Evolutionary conservation across 2,888 invertebrate species (phyloP), one percentile per base, ranked within the genome.

Genomic region (Archaeoteleia sp.): DNA sequence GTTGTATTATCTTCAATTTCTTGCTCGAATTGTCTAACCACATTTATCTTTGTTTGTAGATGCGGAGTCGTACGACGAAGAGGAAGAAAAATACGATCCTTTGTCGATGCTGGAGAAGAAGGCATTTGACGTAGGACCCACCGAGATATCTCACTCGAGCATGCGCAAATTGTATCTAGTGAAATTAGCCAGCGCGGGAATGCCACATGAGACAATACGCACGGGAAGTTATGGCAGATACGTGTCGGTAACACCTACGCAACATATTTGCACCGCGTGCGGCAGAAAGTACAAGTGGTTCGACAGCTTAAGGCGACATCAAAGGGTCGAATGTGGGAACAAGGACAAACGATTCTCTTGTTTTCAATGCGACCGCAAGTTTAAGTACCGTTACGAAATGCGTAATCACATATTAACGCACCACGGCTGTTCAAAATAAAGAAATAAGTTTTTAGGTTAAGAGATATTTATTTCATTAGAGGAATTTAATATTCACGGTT

Each of bases 321-420:
- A 86, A 55, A 78, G 87, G 32, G 84, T 86, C n/a, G 87, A 87
- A 35, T 87, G 87, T 58, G 86, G 86, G 2, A 84, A 85, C 57
- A 85, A 85, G 55, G 83, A 81, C 30, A 86, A 84, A 55, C 80
- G 75, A 67, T 86, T 83, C 60, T 62, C 79, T 0, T 87, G 87
- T 71, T 73, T 77, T 29, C 65, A 77, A 1, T 87, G 87, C 71
- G 75, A 81, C 4, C 82, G 79, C 35, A 82, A 83, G 65, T 87
- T 86, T 69, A 87, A 86, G 57, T 86, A 87, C 60, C 78, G 85
- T 67, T 85, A 85, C 70, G 85, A 86, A 58, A 73, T 87, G 68
- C 78, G 76, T 15, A 85, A 82, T 62, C 86, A 86, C 74, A 79
- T 87, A 13, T 46, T 65, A 1, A 71, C 76, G 4, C 75, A 76